Base-by-base conservation (phyloP, 1,140 invertebrate species). In the Bradysia coprophila region DNA sequence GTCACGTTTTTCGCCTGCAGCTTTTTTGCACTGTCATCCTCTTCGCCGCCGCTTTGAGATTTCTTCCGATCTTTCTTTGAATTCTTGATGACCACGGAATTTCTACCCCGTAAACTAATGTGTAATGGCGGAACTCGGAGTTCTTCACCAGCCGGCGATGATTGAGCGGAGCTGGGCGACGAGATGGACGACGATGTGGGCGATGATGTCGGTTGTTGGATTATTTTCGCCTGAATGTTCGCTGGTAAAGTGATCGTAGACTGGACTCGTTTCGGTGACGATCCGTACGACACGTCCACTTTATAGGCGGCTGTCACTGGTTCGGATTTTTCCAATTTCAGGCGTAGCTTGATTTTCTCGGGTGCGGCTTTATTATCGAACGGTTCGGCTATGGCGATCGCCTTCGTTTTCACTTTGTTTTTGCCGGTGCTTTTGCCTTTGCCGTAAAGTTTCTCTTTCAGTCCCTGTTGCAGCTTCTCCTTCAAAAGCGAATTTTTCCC, bases 71-170 rank as follows among this genome's bases (percentile, higher is more conserved):
- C 78, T 48, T 81, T 81, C 43, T 78, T 77, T 13, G 78, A 76
- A 51, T 78, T 81, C 45, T 83, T 83, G 39, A 91, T 86, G 23
- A 91, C 82, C n/a, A 81, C 81, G 13, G 81, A 80, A 62, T 88
- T 88, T 36, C 81, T 67, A 8, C 86, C 86, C 46, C 85, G 67
- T 38, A 92, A 62, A 40, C 84, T 87, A 51, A 92, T 91, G 55
- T 91, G 87, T 51, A 92, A 64, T 2, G 87, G 87, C 19, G 88
- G 87, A 16, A 92, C 86, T 43, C 84, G 67, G 1, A 80, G 76
- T 51, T 88, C 84, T 44, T 76, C 76, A 2, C 69, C 68, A 2
- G 61, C 57, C n/a, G 59, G 45, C 4, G 46, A 21, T 41, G 62
- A 60, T 16, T 42, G 47, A 19, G 44, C 49, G 39, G 9, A n/a